Conservation (phyloP, 2,888 invertebrate genomes). For the Tuberolachnus salignus region DNA sequence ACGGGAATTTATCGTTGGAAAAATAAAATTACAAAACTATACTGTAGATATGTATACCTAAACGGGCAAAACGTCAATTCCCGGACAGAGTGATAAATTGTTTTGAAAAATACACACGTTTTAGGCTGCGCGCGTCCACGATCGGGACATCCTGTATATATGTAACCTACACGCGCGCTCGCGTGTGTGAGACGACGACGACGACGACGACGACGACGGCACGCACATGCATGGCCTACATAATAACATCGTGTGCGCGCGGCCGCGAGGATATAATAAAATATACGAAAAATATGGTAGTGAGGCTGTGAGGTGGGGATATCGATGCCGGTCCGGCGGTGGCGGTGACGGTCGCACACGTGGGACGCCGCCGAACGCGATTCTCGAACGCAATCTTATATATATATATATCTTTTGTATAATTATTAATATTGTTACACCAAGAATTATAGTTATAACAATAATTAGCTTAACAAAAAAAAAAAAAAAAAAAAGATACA, state of each 20-base stretch:
- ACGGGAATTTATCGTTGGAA: too few relatives aligned
- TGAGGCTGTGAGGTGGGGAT: background rate
- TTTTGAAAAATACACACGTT: too few relatives aligned
- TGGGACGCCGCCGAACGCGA: constrained; percentile 40
- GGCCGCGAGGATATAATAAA: constrained; percentile 1
- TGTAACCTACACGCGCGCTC: background rate
- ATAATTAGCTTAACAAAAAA: too few relatives aligned
- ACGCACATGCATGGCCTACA: constrained; percentile 43
- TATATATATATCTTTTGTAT: background rate
- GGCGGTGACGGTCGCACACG: constrained; percentile 6
- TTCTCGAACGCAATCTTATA: constrained; percentile 25
- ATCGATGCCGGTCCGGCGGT: too few relatives aligned
- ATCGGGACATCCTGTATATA: background rate
- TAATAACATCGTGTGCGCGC: constrained; percentile 1
- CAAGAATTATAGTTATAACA: too few relatives aligned
- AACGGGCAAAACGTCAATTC: background rate
- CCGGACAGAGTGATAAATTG: too few relatives aligned
- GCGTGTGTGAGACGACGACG: constrained; percentile 7
- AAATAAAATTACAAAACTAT: too few relatives aligned
- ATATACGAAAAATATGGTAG: background rate
- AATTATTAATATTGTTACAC: background rate
- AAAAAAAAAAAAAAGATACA: too few relatives aligned
- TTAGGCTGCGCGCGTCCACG: background rate
- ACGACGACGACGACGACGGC: constrained; percentile 31
- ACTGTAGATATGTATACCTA: too few relatives aligned